Conservation (phyloP, 2,797 vertebrate species). For the Sternotherus odoratus region DNA sequence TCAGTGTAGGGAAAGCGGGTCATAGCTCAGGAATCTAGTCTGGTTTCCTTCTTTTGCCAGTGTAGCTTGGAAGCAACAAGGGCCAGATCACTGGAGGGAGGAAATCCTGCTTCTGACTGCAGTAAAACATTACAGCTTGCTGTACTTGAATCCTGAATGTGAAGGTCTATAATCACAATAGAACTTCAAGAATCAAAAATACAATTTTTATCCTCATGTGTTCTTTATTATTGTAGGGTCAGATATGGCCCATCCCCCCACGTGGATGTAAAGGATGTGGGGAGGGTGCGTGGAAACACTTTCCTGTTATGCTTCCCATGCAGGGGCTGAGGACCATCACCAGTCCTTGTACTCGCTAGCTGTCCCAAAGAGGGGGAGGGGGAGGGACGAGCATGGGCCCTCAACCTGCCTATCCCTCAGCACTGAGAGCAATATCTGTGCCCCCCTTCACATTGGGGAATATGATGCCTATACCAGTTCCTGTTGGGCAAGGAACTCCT, state of each 20-base stretch:
- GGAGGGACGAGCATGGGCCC: neutral
- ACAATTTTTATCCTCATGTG: neutral
- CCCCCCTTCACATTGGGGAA: neutral
- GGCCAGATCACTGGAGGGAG: conserved; percentile 52
- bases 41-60: conserved; percentile 58
- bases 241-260: neutral
- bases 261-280: neutral
- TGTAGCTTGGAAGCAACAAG: conserved; percentile 40
- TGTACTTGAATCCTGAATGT: conserved; percentile 26
- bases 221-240: conserved; percentile 34
- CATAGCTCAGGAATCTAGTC: conserved; percentile 51
- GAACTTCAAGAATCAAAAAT: conserved; percentile 42
- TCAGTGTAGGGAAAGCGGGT: conserved; percentile 53
- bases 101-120: conserved; percentile 41
- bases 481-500: neutral
- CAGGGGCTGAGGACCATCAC: neutral
- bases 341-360: neutral
- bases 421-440: neutral
- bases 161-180: neutral
- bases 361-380: neutral
- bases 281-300: neutral
- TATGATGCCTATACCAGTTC: neutral
- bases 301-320: neutral
- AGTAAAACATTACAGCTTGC: conserved; percentile 47
- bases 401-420: neutral